Evolutionary conservation across 2,888 invertebrate species (phyloP).

Genomic region (Eupsilia transversa): DNA sequence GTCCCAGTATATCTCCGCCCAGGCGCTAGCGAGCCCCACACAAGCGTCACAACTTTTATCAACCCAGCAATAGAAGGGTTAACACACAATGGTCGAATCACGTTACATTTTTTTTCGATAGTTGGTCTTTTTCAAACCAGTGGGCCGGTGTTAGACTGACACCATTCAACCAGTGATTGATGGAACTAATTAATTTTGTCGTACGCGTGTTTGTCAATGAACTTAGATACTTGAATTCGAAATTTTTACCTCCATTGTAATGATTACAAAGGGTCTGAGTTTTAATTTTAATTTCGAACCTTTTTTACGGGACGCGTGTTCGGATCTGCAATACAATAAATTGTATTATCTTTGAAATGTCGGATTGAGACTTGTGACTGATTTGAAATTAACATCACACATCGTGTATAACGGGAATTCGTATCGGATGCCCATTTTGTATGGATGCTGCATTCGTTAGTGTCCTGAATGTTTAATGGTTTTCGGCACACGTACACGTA

Average conservation of each 20-base stretch:
- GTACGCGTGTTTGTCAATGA: constrained; percentile 80
- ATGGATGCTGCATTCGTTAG: constrained; percentile 43
- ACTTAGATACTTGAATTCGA: constrained; percentile 82
- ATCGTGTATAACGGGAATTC: constrained; percentile 31
- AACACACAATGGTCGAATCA: constrained; percentile 86
- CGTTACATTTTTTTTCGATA: constrained; percentile 84
- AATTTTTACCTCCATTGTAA: constrained; percentile 78
- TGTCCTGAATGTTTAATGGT: constrained; percentile 56
- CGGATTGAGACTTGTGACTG: constrained; percentile 55
- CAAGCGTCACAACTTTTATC: constrained; percentile 76
- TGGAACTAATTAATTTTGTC: constrained; percentile 90
- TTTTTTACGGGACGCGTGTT: constrained; percentile 59
- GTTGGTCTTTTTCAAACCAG: constrained; percentile 83
- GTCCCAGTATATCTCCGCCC: constrained; percentile 82
- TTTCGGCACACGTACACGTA: constrained; percentile 25
- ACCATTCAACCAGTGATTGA: constrained; percentile 87
- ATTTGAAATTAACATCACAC: constrained; percentile 48
- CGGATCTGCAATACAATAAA: constrained; percentile 51
- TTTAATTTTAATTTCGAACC: constrained; percentile 71
- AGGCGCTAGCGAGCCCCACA: constrained; percentile 76
- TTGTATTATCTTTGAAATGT: constrained; percentile 53
- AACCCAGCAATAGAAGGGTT: constrained; percentile 79
- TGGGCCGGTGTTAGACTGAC: constrained; percentile 83
- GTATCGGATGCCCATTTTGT: constrained; percentile 35
- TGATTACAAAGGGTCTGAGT: constrained; percentile 76